Evolutionary conservation across 1,140 invertebrate species (phyloP).

Genomic region (Hydropsyche tenuis): DNA sequence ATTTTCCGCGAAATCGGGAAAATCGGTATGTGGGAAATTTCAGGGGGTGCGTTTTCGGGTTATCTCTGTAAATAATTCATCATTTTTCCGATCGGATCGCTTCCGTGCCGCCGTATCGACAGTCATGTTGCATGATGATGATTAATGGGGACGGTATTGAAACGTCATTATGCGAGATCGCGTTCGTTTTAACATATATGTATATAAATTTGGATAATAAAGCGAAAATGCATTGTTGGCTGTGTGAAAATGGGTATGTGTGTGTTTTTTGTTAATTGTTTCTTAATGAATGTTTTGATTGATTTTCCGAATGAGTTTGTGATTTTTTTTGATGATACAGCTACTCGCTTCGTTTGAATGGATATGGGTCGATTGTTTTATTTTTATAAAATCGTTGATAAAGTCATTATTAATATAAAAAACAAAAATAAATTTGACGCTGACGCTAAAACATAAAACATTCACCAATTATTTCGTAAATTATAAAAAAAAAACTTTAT

Average conservation of each 20-base stretch:
- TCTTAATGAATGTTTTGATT: no score
- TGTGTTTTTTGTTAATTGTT: no score
- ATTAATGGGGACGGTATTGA: slow-evolving; percentile 33
- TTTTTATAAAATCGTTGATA: no score
- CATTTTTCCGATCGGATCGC: slow-evolving; percentile 38
- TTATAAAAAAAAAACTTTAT: no score
- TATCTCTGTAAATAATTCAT: slow-evolving; percentile 38
- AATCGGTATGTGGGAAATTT: neutral
- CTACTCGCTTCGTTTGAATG: no score
- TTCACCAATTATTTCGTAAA: no score
- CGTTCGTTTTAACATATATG: slow-evolving; percentile 14
- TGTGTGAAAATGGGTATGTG: no score
- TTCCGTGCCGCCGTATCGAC: slow-evolving; percentile 36
- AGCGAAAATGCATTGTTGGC: neutral
- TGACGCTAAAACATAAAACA: no score
- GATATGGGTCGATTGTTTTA: no score
- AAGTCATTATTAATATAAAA: no score
- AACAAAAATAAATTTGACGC: no score
- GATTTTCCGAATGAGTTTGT: neutral
- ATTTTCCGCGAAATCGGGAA: slow-evolving; percentile 2
- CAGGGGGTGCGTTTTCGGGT: slow-evolving; percentile 1
- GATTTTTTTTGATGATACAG: no score
- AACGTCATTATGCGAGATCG: slow-evolving; percentile 35
- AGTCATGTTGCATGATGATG: slow-evolving; percentile 37
- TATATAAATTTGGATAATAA: slow-evolving; percentile 39